A percentile compares a stretch with the other conserved stretches of the same genome.
Evolutionary conservation across 2,888 invertebrate species (phyloP).

Genomic region (Litoditis marina): DNA sequence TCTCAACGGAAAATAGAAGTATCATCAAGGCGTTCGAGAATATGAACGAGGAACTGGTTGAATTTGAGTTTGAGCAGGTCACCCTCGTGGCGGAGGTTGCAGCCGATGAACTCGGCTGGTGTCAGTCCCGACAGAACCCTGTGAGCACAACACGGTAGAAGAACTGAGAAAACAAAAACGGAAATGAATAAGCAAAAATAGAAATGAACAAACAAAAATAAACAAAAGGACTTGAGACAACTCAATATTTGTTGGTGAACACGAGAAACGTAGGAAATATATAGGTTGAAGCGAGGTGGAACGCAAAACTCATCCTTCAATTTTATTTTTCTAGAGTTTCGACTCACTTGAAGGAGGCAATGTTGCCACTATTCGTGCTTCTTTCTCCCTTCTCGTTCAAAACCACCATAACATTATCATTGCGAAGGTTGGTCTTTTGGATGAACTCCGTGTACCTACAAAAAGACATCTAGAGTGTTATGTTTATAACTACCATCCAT

Average conservation of each 20-base stretch:
- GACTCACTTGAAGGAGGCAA: constrained; percentile 15
- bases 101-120: constrained; percentile 3
- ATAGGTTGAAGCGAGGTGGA: too few relatives aligned
- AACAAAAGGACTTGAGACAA: too few relatives aligned
- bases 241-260: too few relatives aligned
- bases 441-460: constrained; percentile 20
- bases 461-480: too few relatives aligned
- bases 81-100: constrained; percentile 16
- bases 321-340: too few relatives aligned
- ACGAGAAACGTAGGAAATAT: too few relatives aligned
- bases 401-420: constrained; percentile 14
- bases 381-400: constrained; percentile 17
- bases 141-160: not conserved
- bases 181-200: too few relatives aligned
- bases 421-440: constrained; percentile 4
- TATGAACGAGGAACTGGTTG: constrained; percentile 11
- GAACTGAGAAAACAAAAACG: too few relatives aligned
- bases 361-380: constrained; percentile 13
- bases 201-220: not conserved
- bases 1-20: too few relatives aligned
- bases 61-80: constrained; percentile 11
- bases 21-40: too few relatives aligned
- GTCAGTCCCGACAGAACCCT: not conserved
- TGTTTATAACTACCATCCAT: too few relatives aligned
- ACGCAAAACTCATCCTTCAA: too few relatives aligned